A percentile compares a stretch with the other conserved stretches of the same genome.
These are phyloP conservation scores for Alitta virens DNA, from an alignment of 2,888 invertebrate species.

Conservation along the genomic window DNA sequence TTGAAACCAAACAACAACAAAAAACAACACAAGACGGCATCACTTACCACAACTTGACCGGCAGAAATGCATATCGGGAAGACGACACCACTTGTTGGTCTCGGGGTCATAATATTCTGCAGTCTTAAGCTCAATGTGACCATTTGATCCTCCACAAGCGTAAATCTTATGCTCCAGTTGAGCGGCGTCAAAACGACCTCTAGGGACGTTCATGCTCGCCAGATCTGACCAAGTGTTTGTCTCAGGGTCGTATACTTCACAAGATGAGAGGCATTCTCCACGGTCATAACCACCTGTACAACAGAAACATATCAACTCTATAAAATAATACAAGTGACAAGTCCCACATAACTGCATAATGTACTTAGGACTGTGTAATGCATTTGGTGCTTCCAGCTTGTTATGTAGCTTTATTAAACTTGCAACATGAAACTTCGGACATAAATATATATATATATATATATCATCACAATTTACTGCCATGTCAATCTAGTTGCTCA, in stretches of 20 bases:
- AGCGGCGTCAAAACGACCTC: conserved; percentile 80
- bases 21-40: too few relatives aligned
- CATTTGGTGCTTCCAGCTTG: too few relatives aligned
- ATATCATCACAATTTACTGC: too few relatives aligned
- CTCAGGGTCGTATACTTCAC: conserved; percentile 72
- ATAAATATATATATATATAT: too few relatives aligned
- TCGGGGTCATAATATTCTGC: conserved; percentile 66
- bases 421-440: too few relatives aligned
- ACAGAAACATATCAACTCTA: neutral
- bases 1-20: too few relatives aligned
- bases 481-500: too few relatives aligned
- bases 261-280: conserved; percentile 75
- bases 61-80: conserved; percentile 65
- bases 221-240: conserved; percentile 70
- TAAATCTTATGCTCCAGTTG: conserved; percentile 70
- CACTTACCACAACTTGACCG: conserved; percentile 67
- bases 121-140: conserved; percentile 74
- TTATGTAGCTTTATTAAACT: too few relatives aligned
- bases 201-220: conserved; percentile 71
- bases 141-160: conserved; percentile 77
- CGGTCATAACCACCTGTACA: conserved; percentile 74
- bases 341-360: too few relatives aligned
- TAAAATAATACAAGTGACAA: too few relatives aligned
- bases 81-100: conserved; percentile 59
- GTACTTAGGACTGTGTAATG: too few relatives aligned